A percentile compares a stretch with the other conserved stretches of the same genome.
Conservation (phyloP, 2,888 invertebrate species). For the Tigriopus californicus region DNA sequence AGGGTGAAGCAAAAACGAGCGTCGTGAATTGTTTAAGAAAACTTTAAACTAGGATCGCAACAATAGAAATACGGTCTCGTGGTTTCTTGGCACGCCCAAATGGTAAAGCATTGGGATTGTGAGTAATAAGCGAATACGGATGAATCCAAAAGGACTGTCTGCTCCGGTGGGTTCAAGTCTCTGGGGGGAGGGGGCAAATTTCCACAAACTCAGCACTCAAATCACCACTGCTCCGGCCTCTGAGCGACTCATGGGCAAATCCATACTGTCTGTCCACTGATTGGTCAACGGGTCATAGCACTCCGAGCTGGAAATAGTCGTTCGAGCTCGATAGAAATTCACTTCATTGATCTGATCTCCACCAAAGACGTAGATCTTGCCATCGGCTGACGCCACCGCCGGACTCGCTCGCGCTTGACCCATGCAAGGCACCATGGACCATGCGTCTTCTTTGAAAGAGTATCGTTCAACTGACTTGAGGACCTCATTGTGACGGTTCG, state of each 20-base stretch:
- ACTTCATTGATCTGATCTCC: constrained; percentile 62
- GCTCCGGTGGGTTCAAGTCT: too few relatives aligned
- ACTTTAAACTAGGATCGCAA: too few relatives aligned
- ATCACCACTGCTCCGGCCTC: constrained; percentile 69
- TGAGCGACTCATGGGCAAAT: constrained; percentile 61
- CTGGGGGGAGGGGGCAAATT: too few relatives aligned
- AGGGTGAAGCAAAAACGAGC: too few relatives aligned
- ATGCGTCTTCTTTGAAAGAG: constrained; percentile 56
- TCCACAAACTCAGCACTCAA: constrained; percentile 26
- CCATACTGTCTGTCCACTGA: constrained; percentile 55
- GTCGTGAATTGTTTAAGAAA: too few relatives aligned
- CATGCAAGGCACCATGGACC: constrained; percentile 56
- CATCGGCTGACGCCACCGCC: constrained; percentile 64
- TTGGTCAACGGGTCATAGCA: constrained; percentile 58
- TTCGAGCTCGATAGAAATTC: constrained; percentile 56
- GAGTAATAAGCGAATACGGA: too few relatives aligned
- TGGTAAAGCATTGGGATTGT: too few relatives aligned
- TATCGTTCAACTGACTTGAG: constrained; percentile 64
- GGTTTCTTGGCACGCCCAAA: too few relatives aligned
- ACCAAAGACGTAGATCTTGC: constrained; percentile 59
- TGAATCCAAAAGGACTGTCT: too few relatives aligned
- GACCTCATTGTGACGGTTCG: constrained; percentile 56
- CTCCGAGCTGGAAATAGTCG: constrained; percentile 56
- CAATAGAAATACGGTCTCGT: too few relatives aligned
- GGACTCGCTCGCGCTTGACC: constrained; percentile 56